These are phyloP conservation scores for Benthosema pterotum DNA, from an alignment of 2,797 vertebrate species.

Conservation along the genomic window DNA sequence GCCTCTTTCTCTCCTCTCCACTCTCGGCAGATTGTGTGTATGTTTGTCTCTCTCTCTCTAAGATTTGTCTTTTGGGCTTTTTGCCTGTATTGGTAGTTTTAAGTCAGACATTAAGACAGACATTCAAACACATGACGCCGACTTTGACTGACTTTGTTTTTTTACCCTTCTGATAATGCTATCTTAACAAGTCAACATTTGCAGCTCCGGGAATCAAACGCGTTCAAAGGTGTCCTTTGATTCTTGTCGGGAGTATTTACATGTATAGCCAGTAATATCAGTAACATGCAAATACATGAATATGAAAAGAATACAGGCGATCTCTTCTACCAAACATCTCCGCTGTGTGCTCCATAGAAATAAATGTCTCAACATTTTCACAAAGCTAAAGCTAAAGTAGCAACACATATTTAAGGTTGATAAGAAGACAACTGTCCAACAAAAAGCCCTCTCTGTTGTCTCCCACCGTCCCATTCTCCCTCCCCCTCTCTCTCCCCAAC, in stretches of 20 bases:
- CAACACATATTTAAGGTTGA: no score
- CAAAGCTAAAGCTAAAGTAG: no score
- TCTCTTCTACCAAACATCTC: no score
- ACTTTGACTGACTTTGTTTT: conserved; percentile 16
- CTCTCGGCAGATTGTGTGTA: conserved; percentile 6
- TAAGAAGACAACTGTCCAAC: no score
- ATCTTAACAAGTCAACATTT: neutral
- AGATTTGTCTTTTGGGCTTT: neutral
- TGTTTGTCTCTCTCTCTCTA: conserved; percentile 1
- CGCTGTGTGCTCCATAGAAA: no score
- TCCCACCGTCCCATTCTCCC: neutral
- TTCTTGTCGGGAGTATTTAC: neutral
- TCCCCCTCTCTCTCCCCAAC: neutral
- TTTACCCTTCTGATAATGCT: conserved; percentile 4
- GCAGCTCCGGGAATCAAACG: conserved; percentile 2
- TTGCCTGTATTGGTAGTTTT: no score
- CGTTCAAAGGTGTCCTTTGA: neutral
- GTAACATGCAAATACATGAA: no score
- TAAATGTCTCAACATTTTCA: no score
- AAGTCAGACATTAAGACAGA: no score
- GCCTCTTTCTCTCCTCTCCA: neutral
- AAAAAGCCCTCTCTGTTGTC: neutral
- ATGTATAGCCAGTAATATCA: no score
- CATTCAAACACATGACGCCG: neutral
- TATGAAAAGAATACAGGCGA: no score